Conservation (phyloP, 2,888 invertebrate genomes). For the Piscicola geometra region DNA sequence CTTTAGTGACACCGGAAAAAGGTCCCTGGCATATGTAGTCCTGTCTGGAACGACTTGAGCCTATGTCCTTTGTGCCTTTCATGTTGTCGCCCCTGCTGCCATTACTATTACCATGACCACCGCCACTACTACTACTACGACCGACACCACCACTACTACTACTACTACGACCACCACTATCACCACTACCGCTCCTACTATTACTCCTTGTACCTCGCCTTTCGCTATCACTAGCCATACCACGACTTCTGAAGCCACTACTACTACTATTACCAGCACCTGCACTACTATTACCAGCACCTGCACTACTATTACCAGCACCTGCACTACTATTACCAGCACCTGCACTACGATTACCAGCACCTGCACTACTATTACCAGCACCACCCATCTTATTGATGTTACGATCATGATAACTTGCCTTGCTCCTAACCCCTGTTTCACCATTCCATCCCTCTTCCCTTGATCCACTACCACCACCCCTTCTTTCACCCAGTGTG, state of each 20-base stretch:
- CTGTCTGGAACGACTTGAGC: too few species aligned
- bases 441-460: neutral
- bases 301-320: conserved; percentile 9
- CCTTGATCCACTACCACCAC: neutral
- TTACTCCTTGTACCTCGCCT: conserved; percentile 12
- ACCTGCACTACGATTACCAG: too few species aligned
- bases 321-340: too few species aligned
- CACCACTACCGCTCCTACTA: conserved; percentile 20
- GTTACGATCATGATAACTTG: too few species aligned
- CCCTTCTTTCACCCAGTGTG: too few species aligned
- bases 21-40: too few species aligned
- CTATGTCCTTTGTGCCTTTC: too few species aligned
- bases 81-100: neutral
- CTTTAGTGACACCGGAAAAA: too few species aligned
- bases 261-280: conserved; percentile 21
- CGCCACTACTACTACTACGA: conserved; percentile 22
- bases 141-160: conserved; percentile 20
- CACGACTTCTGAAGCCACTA: conserved; percentile 20
- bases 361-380: too few species aligned
- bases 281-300: conserved; percentile 18
- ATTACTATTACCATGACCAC: conserved; percentile 16
- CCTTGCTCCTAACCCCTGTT: too few species aligned
- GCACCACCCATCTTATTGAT: too few species aligned
- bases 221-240: conserved; percentile 12
- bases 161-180: conserved; percentile 25